A percentile compares a stretch with the other conserved stretches of the same genome.
These are phyloP conservation scores for Lysandra bellargus DNA, from an alignment of 2,888 invertebrate species.

Conservation along the genomic window DNA sequence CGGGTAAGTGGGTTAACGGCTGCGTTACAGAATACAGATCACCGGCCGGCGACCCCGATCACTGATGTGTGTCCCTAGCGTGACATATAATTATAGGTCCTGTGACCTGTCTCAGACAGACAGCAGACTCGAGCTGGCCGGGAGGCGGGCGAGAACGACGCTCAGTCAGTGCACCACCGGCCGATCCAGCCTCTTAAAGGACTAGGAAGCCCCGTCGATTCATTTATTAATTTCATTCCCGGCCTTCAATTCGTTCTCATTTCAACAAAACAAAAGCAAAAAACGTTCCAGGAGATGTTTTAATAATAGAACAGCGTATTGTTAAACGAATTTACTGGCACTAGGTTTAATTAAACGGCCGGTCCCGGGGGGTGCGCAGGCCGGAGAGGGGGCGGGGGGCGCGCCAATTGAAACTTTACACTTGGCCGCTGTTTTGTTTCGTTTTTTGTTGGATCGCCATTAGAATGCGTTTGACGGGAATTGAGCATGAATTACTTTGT, in stretches of 20 bases:
- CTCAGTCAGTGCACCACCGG: not conserved
- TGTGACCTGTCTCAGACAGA: not conserved
- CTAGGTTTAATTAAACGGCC: slow-evolving; percentile 26
- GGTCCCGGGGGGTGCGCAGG: not conserved
- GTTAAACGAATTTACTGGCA: slow-evolving; percentile 30
- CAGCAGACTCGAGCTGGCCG: not conserved
- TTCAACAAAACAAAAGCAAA: slow-evolving; percentile 19
- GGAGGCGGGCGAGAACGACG: not conserved
- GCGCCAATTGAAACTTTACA: slow-evolving; percentile 28
- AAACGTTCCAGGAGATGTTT: not conserved
- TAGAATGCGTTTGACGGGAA: slow-evolving; percentile 17
- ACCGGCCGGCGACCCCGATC: not conserved
- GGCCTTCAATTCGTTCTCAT: slow-evolving; percentile 16
- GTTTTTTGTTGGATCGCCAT: slow-evolving; percentile 11
- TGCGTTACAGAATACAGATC: not conserved
- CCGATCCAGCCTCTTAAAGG: not conserved
- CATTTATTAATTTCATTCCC: slow-evolving; percentile 16
- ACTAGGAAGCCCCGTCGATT: not conserved
- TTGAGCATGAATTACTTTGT: not conserved
- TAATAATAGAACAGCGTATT: slow-evolving; percentile 18
- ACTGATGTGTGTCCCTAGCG: not conserved
- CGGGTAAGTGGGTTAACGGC: not conserved
- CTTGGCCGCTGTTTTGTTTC: slow-evolving; percentile 27
- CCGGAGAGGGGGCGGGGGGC: not conserved
- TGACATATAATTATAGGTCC: not conserved